Evolutionary conservation across 2,113 vertebrate genomes (phyloP), one percentile per base, ranked within the genome.

Genomic region (Entelurus aequoreus): DNA sequence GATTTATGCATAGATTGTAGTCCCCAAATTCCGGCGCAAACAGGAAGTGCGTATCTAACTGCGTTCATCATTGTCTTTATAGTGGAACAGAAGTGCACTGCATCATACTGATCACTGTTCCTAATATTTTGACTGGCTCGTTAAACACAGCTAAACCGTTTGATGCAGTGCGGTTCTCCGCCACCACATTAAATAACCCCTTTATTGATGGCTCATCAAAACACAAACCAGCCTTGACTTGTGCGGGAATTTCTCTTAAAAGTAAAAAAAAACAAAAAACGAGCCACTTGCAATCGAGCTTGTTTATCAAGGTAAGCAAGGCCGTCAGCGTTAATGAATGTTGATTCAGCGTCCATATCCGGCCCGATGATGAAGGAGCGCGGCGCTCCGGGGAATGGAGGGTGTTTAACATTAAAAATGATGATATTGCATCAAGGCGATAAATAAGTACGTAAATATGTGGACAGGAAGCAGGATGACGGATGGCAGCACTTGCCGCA

Each of bases 391-490:
- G 38, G 55, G 65, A 69, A 67, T 66, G 60, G 60, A 63, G 55
- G 55, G 50, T 75, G 71, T 78, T 87, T 71, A 85, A 87, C 76
- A 84, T 78, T 79, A 84, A 83, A 88, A 91, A 89, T 87, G 70
- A 91, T 89, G 88, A 89, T 88, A 84, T 88, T 84, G 79, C 88
- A 87, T 89, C 78, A 75, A 68, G 80, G 86, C 70, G 69, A 90
- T 90, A 90, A 90, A 91, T 88, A 89, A 91, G 87, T 86, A 77
- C 76, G 82, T 85, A 88, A 90, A 92, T 89, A 90, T 87, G 85
- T 83, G 83, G 81, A 77, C 77, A 86, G 81, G 86, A 87, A 88
- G 80, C 86, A 86, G 86, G 90, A 92, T 80, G 87, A 92, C 79
- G 66, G 85, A 91, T 87, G 65, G 75, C 63, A 36, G 74, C 85